Base-by-base conservation (phyloP, 1,140 invertebrate species). In the Nephila pilipes region DNA sequence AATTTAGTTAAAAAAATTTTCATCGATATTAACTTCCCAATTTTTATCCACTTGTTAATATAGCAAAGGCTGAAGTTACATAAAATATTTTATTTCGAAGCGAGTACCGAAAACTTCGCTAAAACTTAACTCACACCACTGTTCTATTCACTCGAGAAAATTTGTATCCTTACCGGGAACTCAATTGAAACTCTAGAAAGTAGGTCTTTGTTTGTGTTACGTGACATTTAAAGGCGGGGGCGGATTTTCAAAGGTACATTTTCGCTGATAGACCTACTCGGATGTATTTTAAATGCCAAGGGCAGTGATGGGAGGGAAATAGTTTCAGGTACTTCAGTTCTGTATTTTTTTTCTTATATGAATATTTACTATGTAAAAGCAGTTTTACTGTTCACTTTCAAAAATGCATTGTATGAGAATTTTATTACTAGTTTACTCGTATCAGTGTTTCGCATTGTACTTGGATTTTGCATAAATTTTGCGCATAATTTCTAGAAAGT, bases 361-460 rank as follows among this genome's bases (percentile, higher is more conserved):
- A 75, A 75, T 75, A 75, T 36, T 75, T 75, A 75, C 69, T 12
- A 75, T 75, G 69, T 75, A 75, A 75, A 75, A 75, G 69, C 69
- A 32, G 69, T 75, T 75, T 75, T 75, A 75, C 29, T 14, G 69
- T 75, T 75, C 69, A 75, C 69, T 75, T 75, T 75, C 69, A 36
- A 75, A 75, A 36, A 29, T 75, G 69, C 29, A 75, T 75, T 75
- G 69, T 75, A 75, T 75, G 69, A 29, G 69, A 75, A 75, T 75
- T 75, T 75, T 75, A 75, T 75, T 75, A 75, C 69, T 16, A 36
- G 69, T 75, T 75, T 75, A 46, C 46, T 10, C 29, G 32, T 32
- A 36, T 75, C 69, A 32, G 18, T 32, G 29, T 75, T 75, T 32
- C 69, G 5, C 5, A 4, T 75, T 75, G 25, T n/a, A 25, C 12